Base-by-base conservation (phyloP, 2,113 vertebrate species). In the cat (Felis catus) region DNA sequence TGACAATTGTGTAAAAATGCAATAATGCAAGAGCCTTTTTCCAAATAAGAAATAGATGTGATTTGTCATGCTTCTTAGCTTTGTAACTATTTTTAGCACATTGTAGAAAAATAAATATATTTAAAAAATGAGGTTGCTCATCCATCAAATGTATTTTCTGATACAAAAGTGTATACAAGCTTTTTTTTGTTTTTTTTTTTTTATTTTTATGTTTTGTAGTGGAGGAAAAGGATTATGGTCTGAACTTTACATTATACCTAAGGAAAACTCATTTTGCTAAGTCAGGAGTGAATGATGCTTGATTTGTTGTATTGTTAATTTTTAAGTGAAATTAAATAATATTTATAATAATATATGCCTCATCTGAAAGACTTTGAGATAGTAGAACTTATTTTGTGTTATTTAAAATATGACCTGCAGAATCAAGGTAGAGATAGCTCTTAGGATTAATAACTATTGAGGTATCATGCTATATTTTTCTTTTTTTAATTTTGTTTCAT, bases 91-190 rank as follows among this genome's bases (percentile, higher is more conserved):
- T 98, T 97, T 97, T 97, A 97, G 85, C 91, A 70, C 55, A 94
- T 91, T 91, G 16, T 21, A 80, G 76, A 97, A 97, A 96, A 93
- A 95, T 66, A 68, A 80, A 85, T 93, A 90, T 95, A 97, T 95
- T 97, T 97, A 4, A 84, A 31, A 98, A 98, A 95, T 53, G 0
- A 97, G 41, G 84, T n/a, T 95, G 51, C 74, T 93, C 27, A 94
- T 94, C 79, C 8, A 53, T 97, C 95, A 98, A 89, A 90, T 96
- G 58, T 89, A 95, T 90, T 15, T 97, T 95, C 82, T 98, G 92
- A 84, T 63, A 55, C 81, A 94, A 92, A 98, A 92, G 33, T 92
- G 29, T 70, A 91, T 45, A 58, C 18, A 87, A 55, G 61, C 39
- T 15, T n/a, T 58, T 89, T 96, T 80, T 48, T 58, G 41, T 0